phyloP scores from a whole-genome alignment of 2,797 vertebrate genomes.

The Taenioides sp. region DNA sequence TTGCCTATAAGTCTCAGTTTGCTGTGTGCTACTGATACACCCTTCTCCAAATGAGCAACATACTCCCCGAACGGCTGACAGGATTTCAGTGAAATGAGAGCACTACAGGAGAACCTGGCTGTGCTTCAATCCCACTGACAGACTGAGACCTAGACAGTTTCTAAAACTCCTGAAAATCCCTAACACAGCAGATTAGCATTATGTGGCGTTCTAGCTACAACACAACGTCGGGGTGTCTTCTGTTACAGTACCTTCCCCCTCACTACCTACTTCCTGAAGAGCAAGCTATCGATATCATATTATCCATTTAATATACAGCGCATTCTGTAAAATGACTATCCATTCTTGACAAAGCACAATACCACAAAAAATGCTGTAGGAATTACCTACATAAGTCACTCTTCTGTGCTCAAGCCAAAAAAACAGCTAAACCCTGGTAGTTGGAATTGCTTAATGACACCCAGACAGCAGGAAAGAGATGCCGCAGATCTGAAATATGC shows the following conservation, averaged over 20 bases:
- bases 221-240: slow-evolving; percentile 73
- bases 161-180: slow-evolving; percentile 81
- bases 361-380: slow-evolving; percentile 62
- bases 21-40: slow-evolving; percentile 65
- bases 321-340: slow-evolving; percentile 52
- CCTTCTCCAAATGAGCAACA: slow-evolving; percentile 74
- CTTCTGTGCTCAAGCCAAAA: slow-evolving; percentile 45
- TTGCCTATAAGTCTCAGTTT: slow-evolving; percentile 68
- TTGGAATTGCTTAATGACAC: slow-evolving; percentile 57
- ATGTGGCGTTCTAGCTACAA: slow-evolving; percentile 72
- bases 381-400: slow-evolving; percentile 69
- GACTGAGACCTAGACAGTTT: slow-evolving; percentile 78
- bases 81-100: slow-evolving; percentile 79
- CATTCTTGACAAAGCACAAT: slow-evolving; percentile 46
- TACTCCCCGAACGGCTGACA: slow-evolving; percentile 73
- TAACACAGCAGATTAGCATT: slow-evolving; percentile 80
- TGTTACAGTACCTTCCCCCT: slow-evolving; percentile 59
- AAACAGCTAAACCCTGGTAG: slow-evolving; percentile 60
- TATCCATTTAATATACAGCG: slow-evolving; percentile 67
- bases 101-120: slow-evolving; percentile 80
- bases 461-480: slow-evolving; percentile 60
- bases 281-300: slow-evolving; percentile 66
- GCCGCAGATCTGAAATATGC: slow-evolving; percentile 72
- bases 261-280: slow-evolving; percentile 53
- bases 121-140: slow-evolving; percentile 79